phyloP scores from a whole-genome alignment of 2,888 invertebrate genomes.

The Opisthograptis luteolata region DNA sequence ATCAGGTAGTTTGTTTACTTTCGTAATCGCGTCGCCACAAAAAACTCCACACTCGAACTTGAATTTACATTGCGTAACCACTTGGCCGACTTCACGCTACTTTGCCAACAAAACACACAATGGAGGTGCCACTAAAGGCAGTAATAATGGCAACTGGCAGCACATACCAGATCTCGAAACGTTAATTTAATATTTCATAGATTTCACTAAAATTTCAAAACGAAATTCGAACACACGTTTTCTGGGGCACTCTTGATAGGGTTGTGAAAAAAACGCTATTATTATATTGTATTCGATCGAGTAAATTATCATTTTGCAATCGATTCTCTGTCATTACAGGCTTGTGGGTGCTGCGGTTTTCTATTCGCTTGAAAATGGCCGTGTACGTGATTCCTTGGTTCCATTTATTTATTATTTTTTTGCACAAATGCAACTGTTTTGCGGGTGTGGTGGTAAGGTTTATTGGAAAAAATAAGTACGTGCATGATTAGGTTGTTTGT shows the following conservation, averaged over 20 bases:
- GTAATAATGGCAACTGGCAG: slow-evolving; percentile 45
- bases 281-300: slow-evolving; percentile 69
- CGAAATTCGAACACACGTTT: slow-evolving; percentile 64
- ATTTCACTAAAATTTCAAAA: slow-evolving; percentile 78
- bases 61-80: slow-evolving; percentile 63
- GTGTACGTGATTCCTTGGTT: slow-evolving; percentile 75
- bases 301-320: slow-evolving; percentile 81
- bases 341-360: slow-evolving; percentile 78
- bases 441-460: slow-evolving; percentile 72
- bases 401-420: slow-evolving; percentile 58
- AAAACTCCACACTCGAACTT: slow-evolving; percentile 57
- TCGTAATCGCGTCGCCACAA: slow-evolving; percentile 40
- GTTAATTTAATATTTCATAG: slow-evolving; percentile 74
- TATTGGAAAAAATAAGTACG: slow-evolving; percentile 63
- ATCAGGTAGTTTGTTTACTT: slow-evolving; percentile 50
- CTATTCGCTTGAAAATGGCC: slow-evolving; percentile 65
- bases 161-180: slow-evolving; percentile 60
- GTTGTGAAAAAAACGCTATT: slow-evolving; percentile 70
- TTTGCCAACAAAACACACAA: slow-evolving; percentile 60
- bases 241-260: slow-evolving; percentile 60
- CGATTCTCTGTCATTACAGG: slow-evolving; percentile 71
- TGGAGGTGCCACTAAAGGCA: slow-evolving; percentile 57
- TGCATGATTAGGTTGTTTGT: slow-evolving; percentile 48
- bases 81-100: slow-evolving; percentile 67
- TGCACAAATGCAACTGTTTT: slow-evolving; percentile 54